These are phyloP conservation scores for Ooceraea biroi DNA, from an alignment of 1,140 invertebrate species.

Conservation along the genomic window DNA sequence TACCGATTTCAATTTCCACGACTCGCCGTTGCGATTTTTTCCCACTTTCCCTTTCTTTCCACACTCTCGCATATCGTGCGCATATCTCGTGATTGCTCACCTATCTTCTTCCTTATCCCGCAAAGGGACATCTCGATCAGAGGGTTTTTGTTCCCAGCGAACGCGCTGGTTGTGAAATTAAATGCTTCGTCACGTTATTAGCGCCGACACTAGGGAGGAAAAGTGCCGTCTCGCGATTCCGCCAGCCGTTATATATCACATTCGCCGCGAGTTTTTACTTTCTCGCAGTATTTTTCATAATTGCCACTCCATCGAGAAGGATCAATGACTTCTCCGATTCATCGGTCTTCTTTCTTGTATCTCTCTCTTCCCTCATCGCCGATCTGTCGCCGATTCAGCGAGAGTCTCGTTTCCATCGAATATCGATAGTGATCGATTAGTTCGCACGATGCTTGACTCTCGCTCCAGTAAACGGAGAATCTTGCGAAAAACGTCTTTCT, in stretches of 20 bases:
- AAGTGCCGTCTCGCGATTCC: constrained; percentile 33
- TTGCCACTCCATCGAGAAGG: not conserved
- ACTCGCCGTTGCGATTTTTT: constrained; percentile 8
- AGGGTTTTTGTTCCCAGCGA: constrained; percentile 36
- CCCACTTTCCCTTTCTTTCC: not conserved
- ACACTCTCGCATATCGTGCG: not conserved
- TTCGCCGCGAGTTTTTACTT: not conserved
- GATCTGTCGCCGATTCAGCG: constrained; percentile 13
- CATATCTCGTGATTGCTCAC: not conserved
- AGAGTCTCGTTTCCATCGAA: not conserved
- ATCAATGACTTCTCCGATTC: constrained; percentile 23
- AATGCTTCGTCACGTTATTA: constrained; percentile 38
- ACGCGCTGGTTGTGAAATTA: constrained; percentile 29
- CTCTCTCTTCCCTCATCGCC: not conserved
- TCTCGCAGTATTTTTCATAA: not conserved
- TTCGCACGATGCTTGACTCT: constrained; percentile 7
- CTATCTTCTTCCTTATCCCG: not conserved
- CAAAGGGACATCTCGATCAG: constrained; percentile 5
- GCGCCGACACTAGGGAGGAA: constrained; percentile 23
- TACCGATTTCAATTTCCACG: not conserved
- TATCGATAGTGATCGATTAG: constrained; percentile 12
- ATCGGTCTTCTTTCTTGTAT: constrained; percentile 14
- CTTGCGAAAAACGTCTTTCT: not conserved
- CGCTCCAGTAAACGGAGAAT: constrained; percentile 3
- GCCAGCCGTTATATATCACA: not conserved